Percentiles rank a stretch among this genome's conserved stretches.
These are phyloP conservation scores for Hippasteria phrygiana DNA, from an alignment of 53 echinoderm and acorn worm species.

Conservation along the genomic window DNA sequence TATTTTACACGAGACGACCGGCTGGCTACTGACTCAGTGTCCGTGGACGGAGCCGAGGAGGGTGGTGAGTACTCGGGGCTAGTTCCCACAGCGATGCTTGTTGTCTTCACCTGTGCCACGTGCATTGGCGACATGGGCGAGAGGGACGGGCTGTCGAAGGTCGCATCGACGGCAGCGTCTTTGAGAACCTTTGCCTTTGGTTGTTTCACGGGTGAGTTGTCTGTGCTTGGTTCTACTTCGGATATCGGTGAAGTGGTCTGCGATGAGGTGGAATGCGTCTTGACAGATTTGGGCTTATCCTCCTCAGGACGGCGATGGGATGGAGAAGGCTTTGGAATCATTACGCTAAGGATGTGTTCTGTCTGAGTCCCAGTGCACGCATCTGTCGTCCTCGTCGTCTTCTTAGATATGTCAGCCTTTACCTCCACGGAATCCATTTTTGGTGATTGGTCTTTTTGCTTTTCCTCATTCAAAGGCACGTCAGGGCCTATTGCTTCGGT, in stretches of 20 bases:
- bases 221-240: not conserved
- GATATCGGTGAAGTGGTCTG: conserved; percentile 49
- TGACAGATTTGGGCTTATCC: conserved; percentile 7
- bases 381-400: conserved; percentile 8
- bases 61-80: conserved; percentile 91
- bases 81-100: conserved; percentile 85
- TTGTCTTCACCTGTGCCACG: conserved; percentile 65
- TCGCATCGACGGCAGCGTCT: conserved; percentile 75
- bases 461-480: conserved; percentile 9
- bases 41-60: conserved; percentile 83
- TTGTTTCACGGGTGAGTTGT: conserved; percentile 27
- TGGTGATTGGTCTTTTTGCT: not conserved
- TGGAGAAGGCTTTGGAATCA: conserved; percentile 34
- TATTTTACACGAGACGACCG: conserved; percentile 55
- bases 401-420: not conserved
- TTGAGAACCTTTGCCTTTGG: conserved; percentile 52
- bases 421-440: not conserved
- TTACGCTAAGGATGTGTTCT: conserved; percentile 43
- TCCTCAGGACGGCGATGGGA: conserved; percentile 26
- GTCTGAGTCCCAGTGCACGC: conserved; percentile 44
- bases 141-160: conserved; percentile 64
- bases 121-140: conserved; percentile 66
- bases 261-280: conserved; percentile 55
- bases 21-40: conserved; percentile 74
- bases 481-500: conserved; percentile 21